phyloP scores from a whole-genome alignment of 2,113 vertebrate species.

The Pogonocichla stellata region DNA sequence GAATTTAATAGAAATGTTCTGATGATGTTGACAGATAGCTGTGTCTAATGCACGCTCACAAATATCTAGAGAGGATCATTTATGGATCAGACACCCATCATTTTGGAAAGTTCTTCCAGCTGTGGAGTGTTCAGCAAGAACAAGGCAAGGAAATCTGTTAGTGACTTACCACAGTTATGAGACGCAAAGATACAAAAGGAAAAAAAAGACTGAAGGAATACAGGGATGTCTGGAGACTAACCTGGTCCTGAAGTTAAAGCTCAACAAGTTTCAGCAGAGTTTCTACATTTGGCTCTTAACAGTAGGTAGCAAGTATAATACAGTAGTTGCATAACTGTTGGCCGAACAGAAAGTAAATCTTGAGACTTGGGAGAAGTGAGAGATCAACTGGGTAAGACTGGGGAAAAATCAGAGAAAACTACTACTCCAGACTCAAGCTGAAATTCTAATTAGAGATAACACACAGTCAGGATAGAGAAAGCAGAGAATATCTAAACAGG shows the following conservation, averaged over 20 bases:
- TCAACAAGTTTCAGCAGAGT: not conserved
- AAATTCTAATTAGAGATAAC: slow-evolving; percentile 64
- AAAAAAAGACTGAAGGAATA: not conserved
- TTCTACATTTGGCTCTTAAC: not conserved
- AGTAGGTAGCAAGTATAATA: not conserved
- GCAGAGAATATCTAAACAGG: slow-evolving; percentile 9
- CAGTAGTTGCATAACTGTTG: not conserved
- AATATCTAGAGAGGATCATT: not conserved
- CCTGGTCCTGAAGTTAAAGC: slow-evolving; percentile 1
- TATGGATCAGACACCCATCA: not conserved
- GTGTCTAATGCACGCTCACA: not conserved
- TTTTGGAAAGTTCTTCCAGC: not conserved
- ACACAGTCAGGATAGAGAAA: slow-evolving; percentile 6
- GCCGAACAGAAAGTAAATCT: not conserved
- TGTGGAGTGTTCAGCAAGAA: not conserved
- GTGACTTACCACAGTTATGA: not conserved
- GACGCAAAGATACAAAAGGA: not conserved
- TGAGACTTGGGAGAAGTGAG: slow-evolving; percentile 30
- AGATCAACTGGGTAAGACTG: not conserved
- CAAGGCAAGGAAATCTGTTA: not conserved
- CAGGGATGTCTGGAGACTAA: not conserved
- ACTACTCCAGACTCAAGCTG: slow-evolving; percentile 6
- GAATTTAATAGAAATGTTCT: not conserved
- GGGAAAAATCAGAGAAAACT: slow-evolving; percentile 39
- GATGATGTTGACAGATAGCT: not conserved